phyloP scores from a whole-genome alignment of 2,113 vertebrate genomes.

The Podilymbus podiceps region DNA sequence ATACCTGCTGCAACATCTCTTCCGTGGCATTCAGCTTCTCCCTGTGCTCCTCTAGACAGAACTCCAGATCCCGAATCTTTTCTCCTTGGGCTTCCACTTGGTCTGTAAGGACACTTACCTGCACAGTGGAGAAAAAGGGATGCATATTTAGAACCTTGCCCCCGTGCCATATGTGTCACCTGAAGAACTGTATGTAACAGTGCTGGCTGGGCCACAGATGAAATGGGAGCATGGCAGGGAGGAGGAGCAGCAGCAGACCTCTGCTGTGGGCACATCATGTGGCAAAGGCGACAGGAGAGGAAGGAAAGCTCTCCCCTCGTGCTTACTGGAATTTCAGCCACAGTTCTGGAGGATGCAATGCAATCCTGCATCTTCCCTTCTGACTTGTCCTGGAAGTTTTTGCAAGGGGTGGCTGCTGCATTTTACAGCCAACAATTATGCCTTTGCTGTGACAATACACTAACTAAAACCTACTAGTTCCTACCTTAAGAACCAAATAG shows the following conservation, averaged over 20 bases:
- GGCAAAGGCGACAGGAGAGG: background rate
- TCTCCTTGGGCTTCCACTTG: slow-evolving; percentile 98
- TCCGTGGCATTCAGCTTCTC: slow-evolving; percentile 95
- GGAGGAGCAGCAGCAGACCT: background rate
- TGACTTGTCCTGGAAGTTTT: background rate
- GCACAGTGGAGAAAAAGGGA: background rate
- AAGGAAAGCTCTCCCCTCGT: background rate
- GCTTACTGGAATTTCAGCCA: background rate
- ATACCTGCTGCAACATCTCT: slow-evolving; percentile 96
- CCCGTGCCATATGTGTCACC: background rate
- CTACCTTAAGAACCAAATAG: background rate
- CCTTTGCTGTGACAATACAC: background rate
- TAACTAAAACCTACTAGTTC: background rate
- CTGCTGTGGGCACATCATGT: background rate
- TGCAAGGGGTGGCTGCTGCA: background rate
- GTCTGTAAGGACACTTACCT: slow-evolving; percentile 98
- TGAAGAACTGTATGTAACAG: background rate
- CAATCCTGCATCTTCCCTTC: background rate
- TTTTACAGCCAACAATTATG: background rate
- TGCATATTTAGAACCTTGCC: background rate
- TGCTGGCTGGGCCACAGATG: background rate
- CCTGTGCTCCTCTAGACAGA: slow-evolving; percentile 94
- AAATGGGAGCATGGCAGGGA: background rate
- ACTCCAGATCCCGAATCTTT: slow-evolving; percentile 95
- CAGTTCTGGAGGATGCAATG: background rate